Evolutionary conservation across 1,140 invertebrate species (phyloP).

Genomic region (Papilio polyxenes): DNA sequence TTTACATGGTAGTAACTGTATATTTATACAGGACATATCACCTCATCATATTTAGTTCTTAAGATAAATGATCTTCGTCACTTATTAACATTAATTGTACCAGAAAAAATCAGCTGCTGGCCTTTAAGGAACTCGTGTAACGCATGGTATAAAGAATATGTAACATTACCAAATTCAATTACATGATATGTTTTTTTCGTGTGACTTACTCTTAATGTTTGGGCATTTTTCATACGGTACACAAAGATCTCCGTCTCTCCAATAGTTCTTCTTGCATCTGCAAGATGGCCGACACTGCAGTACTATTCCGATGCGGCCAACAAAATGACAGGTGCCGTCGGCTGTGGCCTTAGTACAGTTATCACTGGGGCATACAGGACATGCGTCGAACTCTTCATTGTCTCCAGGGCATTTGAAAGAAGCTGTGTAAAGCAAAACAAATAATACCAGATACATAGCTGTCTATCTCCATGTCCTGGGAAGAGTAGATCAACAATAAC

Average conservation of each 20-base stretch:
- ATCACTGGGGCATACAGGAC: slow-evolving; percentile 55
- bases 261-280: slow-evolving; percentile 53
- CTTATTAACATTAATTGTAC: not conserved
- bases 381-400: slow-evolving; percentile 52
- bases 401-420: slow-evolving; percentile 45
- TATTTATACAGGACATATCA: too few species aligned
- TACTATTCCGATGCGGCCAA: slow-evolving; percentile 46
- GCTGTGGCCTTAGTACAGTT: slow-evolving; percentile 53
- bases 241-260: slow-evolving; percentile 53
- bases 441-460: not conserved
- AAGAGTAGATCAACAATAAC: too few species aligned
- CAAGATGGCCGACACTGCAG: slow-evolving; percentile 53
- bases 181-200: not conserved
- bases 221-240: slow-evolving; percentile 51
- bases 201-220: slow-evolving; percentile 12
- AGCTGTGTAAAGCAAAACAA: slow-evolving; percentile 43
- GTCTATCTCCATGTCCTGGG: not conserved
- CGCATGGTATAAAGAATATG: not conserved
- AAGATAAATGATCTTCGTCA: not conserved
- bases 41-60: not conserved
- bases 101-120: not conserved
- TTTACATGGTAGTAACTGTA: too few species aligned
- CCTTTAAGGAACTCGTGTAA: not conserved
- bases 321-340: slow-evolving; percentile 45
- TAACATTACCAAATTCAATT: not conserved